phyloP scores from a whole-genome alignment of 2,888 invertebrate genomes.

The Emmelina monodactyla region DNA sequence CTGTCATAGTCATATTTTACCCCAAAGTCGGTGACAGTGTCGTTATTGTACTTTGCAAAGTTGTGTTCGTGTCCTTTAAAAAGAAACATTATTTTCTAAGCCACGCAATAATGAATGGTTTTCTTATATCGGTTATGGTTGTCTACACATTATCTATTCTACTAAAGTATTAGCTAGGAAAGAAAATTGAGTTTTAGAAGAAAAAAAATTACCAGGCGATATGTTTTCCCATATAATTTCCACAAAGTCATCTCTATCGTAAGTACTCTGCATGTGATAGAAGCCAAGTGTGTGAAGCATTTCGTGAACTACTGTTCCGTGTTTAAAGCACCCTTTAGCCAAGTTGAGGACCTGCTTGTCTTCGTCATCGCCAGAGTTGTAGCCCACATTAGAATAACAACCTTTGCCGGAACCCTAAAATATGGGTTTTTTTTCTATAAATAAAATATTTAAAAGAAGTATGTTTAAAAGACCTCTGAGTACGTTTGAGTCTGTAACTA shows the following conservation, averaged over 20 bases:
- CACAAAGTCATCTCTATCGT: conserved; percentile 79
- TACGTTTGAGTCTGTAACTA: too few species aligned
- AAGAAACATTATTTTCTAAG: conserved; percentile 3
- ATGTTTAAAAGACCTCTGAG: too few species aligned
- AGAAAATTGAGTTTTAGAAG: too few species aligned
- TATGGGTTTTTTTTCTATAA: too few species aligned
- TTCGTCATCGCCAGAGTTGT: conserved; percentile 26
- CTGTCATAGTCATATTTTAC: conserved; percentile 75
- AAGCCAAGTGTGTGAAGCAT: conserved; percentile 82
- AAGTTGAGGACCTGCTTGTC: conserved; percentile 57
- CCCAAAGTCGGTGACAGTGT: conserved; percentile 70
- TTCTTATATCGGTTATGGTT: too few species aligned
- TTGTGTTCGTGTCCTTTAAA: conserved; percentile 62
- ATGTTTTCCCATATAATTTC: conserved; percentile 79
- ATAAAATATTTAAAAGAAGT: too few species aligned
- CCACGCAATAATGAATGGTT: too few species aligned
- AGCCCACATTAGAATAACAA: conserved; percentile 55
- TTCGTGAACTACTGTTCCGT: conserved; percentile 78
- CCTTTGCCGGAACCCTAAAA: conserved; percentile 77
- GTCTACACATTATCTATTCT: too few species aligned
- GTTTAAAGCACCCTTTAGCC: conserved; percentile 61
- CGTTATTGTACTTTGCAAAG: conserved; percentile 72
- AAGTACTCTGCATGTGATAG: conserved; percentile 83
- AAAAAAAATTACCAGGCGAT: conserved; percentile 51
- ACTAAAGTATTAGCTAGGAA: too few species aligned